phyloP scores from a whole-genome alignment of 2,113 vertebrate species.

The Coracopsis vasa region DNA sequence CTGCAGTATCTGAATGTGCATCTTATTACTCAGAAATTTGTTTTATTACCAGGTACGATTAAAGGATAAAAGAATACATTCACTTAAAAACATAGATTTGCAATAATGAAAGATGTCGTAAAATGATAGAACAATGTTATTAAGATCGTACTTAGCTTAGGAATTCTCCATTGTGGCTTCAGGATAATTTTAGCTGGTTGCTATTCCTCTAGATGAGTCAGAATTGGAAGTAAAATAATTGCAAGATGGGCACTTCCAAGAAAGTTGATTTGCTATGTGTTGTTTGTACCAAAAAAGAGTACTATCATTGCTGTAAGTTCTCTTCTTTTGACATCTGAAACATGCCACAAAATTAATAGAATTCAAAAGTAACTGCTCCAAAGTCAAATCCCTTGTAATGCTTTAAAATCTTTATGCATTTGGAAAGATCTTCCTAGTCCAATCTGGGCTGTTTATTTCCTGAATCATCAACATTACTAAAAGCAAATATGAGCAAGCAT shows the following conservation, averaged over 20 bases:
- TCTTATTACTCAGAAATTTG: neutral
- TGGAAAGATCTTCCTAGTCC: neutral
- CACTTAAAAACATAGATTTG: neutral
- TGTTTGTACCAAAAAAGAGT: constrained; percentile 20
- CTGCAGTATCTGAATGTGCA: neutral
- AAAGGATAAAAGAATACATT: neutral
- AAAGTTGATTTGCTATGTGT: neutral
- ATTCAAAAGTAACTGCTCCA: neutral
- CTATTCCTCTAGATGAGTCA: neutral
- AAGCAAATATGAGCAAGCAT: neutral
- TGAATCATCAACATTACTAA: neutral
- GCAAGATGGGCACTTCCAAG: neutral
- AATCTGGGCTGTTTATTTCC: neutral
- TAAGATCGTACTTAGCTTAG: neutral
- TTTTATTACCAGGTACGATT: neutral
- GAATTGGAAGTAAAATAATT: neutral
- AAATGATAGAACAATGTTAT: neutral
- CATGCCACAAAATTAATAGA: neutral
- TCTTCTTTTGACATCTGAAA: neutral
- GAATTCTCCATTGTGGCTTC: neutral
- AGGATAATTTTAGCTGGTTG: neutral
- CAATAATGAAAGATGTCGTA: neutral
- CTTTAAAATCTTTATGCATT: neutral
- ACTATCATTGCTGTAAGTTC: neutral
- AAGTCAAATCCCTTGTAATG: neutral